These are phyloP conservation scores for Cyanoramphus novaezelandiae DNA, from an alignment of 2,113 vertebrate species.

Conservation along the genomic window DNA sequence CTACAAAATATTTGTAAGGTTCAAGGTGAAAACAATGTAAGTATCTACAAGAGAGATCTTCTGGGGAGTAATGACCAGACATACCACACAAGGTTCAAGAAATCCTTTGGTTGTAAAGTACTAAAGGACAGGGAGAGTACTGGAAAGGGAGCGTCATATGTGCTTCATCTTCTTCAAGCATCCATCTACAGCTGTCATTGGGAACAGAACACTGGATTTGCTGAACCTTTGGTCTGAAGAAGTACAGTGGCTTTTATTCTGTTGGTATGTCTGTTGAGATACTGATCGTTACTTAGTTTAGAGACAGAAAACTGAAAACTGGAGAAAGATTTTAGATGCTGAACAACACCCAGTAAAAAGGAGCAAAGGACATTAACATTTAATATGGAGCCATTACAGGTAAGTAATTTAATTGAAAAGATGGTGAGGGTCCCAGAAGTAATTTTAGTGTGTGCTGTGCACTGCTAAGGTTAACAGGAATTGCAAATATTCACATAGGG, in stretches of 20 bases:
- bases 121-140: background rate
- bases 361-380: background rate
- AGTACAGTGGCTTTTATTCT: background rate
- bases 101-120: background rate
- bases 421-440: slow-evolving; percentile 4
- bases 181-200: background rate
- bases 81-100: background rate
- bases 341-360: background rate
- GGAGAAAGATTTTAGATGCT: background rate
- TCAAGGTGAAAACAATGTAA: background rate
- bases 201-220: background rate
- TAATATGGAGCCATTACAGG: background rate
- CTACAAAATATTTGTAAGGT: background rate
- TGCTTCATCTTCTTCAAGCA: background rate
- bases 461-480: slow-evolving; percentile 38
- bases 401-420: slow-evolving; percentile 28
- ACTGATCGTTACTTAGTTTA: background rate
- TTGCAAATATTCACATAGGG: slow-evolving; percentile 22
- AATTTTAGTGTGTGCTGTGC: background rate
- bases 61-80: background rate
- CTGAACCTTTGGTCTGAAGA: background rate
- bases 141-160: background rate
- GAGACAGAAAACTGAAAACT: background rate
- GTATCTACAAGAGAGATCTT: background rate
- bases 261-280: background rate